Base-by-base conservation (phyloP, 2,797 vertebrate species). In the Gallinago solitaria region DNA sequence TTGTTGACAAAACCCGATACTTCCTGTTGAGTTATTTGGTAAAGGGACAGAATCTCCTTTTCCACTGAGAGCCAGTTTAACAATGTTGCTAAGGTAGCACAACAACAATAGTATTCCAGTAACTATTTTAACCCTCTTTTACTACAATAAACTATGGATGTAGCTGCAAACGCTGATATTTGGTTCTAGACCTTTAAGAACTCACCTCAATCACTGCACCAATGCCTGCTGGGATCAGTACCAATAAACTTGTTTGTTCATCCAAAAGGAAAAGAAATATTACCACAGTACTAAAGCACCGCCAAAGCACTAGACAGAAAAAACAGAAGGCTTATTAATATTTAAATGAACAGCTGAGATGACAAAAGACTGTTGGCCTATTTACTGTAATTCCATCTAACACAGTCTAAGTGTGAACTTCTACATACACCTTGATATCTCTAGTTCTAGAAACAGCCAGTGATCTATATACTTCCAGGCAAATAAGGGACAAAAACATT, bases 191-290 rank as follows among this genome's bases (percentile, higher is more conserved):
- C 41, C 41, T 87, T 86, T 70, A 94, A 81, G 64, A 90, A 96
- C 97, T 96, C 91, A 99, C 99, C 99, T 99, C 99, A 18, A 99
- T 98, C 54, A 99, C 97, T 1, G 99, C 98, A 30, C 98, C 99
- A 48, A 99, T 14, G n/a, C 98, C 99, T 11, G 99, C 98, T 2
- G 99, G 99, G 70, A 99, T 97, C 81, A 99, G 98, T 54, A 99
- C 99, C 93, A 99, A 97, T 71, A 99, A 97, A 96, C 99, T 99
- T 54, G 99, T 99, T 97, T 99, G 99, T 96, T 99, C 99, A 93
- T 99, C 99, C 85, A 99, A 95, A 90, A 99, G 98, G 96, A 99
- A 99, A 73, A 99, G 98, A 96, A 99, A 99, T 95, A 99, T 99
- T 92, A 99, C 98, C 90, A 99, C 96, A 3, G 99, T 99, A 94